Base-by-base conservation (phyloP, 1,140 invertebrate genomes). In the Aphelenchoides fujianensis region DNA sequence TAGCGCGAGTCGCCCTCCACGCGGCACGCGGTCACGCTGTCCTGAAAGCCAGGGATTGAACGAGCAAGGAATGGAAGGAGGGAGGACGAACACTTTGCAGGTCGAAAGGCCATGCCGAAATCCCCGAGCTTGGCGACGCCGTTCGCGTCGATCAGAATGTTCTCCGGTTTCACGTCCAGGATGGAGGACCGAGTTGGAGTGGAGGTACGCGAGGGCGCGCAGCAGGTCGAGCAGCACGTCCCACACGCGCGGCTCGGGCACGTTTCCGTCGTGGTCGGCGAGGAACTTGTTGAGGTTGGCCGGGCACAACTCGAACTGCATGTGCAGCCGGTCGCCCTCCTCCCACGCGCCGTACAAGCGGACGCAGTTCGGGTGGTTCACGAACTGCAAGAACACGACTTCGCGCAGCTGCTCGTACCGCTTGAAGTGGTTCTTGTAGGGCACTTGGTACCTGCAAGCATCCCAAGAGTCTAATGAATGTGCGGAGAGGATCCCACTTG, bases 111-210 rank as follows among this genome's bases (percentile, higher is more conserved):
- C 12, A 91, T 83, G 16, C 91, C 91, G 86, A 91, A 91, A 84
- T 91, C 91, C 34, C 89, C 90, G 31, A 91, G 84, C 82, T 91
- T 91, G 78, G 89, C 91, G 2, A 87, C 71, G 70, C 86, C 70
- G 86, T 89, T 85, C 86, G 87, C 71, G 48, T 88, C 86, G 36
- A 88, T 85, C 72, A 91, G 88, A 61, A 91, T 91, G 85, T 91
- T 91, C 30, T 90, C 90, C 63, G 90, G 89, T 85, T 91, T 91
- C 30, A 91, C 90, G 82, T 91, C 91, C 83, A 91, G n/a, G 87
- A 82, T 91, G 91, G 35, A 91, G 86, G 41, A 91, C 84, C 82
- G 90, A 86, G 54, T 89, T 85, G 66, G 88, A 87, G 84, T 91
- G 90, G 16, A 91, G 84, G 76, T 90, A 89, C 78, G 90, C 88